Evolutionary conservation across 2,797 vertebrate species (phyloP), one percentile per base, ranked within the genome.

Genomic region (Catamblyrhynchus diadema): DNA sequence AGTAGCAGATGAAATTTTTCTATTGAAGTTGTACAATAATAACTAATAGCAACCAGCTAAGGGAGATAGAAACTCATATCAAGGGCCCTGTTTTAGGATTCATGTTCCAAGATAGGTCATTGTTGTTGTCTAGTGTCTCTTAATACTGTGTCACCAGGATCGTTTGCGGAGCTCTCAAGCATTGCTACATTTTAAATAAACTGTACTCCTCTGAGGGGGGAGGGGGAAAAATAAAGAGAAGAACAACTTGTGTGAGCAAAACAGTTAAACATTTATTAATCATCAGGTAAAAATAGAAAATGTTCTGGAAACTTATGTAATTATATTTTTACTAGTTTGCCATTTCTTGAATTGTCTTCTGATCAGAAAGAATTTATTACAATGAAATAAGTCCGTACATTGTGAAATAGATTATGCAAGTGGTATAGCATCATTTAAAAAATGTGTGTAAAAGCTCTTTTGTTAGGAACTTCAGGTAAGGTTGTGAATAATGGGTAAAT

Each of bases 11-110:
- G 47, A 86, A 80, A 86, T 86, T 85, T 48, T 94, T 94, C 92
- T 64, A 7, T 37, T 81, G 79, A 81, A 80, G 21, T 81, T 94
- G 54, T 94, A 79, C 79, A 84, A 66, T 93, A 82, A 86, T 66
- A 92, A 88, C 66, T 96, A 96, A 95, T 87, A 81, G 21, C 33
- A 79, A 62, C 37, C 22, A 70, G 24, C 39, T 70, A 81, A 44
- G 18, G 84, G 88, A 67, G 45, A 44, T 2, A 66, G 51, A 92
- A 90, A 81, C 54, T 51, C 32, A 3, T 92, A 39, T 81, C 81
- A 53, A 12, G 81, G 59, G 20, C 37, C 19, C 14, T 88, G 1
- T 73, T 5, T 88, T 66, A 84, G 23, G 15, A 51, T 3, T 88
- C 32, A 18, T 92, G 30, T 62, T 88, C 35, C 41, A 57, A 35